Evolutionary conservation across 2,113 vertebrate species (phyloP).

Genomic region (Urocynchramus pylzowi): DNA sequence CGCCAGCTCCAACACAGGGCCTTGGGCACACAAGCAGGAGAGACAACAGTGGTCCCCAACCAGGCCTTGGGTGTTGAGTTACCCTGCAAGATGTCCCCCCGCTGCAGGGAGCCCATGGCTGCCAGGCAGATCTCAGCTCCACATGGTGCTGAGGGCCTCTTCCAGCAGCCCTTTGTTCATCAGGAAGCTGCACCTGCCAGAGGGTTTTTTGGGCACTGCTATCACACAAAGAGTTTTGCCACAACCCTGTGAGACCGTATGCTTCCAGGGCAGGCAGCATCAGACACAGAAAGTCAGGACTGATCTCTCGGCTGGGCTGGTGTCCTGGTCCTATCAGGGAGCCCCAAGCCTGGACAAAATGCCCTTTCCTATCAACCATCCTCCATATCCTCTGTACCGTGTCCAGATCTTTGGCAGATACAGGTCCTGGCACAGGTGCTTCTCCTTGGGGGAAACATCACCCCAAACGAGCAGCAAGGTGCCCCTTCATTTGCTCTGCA

Average conservation of each 20-base stretch:
- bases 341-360: not conserved
- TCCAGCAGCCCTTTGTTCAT: not conserved
- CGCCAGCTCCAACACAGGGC: not conserved
- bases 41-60: not conserved
- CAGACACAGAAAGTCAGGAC: rapidly evolving
- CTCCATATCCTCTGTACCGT: rapidly evolving
- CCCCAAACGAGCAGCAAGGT: rapidly evolving
- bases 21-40: not conserved
- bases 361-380: not conserved
- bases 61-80: not conserved
- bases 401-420: not conserved
- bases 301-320: not conserved
- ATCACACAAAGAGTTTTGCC: not conserved
- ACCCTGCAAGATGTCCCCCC: not conserved
- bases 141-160: not conserved
- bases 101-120: not conserved
- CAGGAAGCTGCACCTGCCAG: not conserved
- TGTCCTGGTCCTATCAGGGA: not conserved
- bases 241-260: not conserved
- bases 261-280: not conserved
- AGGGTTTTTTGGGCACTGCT: not conserved
- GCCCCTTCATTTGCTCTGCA: not conserved
- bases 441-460: not conserved
- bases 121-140: not conserved
- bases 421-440: not conserved